These are phyloP conservation scores for Parapristionchus giblindavisi DNA, from an alignment of 2,888 invertebrate species.

Conservation along the genomic window DNA sequence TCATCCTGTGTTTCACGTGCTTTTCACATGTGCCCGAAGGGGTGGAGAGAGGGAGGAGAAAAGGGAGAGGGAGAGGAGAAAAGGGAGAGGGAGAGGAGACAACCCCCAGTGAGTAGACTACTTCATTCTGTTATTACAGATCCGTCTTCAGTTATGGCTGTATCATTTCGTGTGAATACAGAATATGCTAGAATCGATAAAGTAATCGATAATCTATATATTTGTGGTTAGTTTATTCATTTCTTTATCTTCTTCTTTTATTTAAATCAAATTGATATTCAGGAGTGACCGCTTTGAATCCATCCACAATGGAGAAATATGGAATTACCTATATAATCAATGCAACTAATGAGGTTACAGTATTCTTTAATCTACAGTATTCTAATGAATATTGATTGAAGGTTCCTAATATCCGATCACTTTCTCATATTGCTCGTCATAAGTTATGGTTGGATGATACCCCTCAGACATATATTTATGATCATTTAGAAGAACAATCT, in stretches of 20 bases:
- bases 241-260: not conserved
- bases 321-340: slow-evolving; percentile 83
- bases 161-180: slow-evolving; percentile 68
- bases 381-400: too few relatives aligned
- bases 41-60: slow-evolving; percentile 3
- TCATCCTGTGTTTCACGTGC: too few relatives aligned
- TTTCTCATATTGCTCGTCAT: slow-evolving; percentile 66
- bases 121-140: too few relatives aligned
- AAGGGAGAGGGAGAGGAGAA: not conserved
- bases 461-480: slow-evolving; percentile 63
- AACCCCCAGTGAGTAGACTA: too few relatives aligned
- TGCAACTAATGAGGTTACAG: slow-evolving; percentile 82
- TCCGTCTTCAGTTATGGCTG: too few relatives aligned
- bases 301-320: slow-evolving; percentile 76
- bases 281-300: slow-evolving; percentile 80
- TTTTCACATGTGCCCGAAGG: not conserved
- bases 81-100: not conserved
- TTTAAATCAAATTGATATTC: not conserved
- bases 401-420: slow-evolving; percentile 65
- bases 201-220: slow-evolving; percentile 76
- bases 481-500: slow-evolving; percentile 64
- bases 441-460: slow-evolving; percentile 69
- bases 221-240: slow-evolving; percentile 74
- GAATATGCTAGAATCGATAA: slow-evolving; percentile 66
- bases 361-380: too few relatives aligned